phyloP scores from a whole-genome alignment of 2,888 invertebrate genomes.

The Acleris cristana region DNA sequence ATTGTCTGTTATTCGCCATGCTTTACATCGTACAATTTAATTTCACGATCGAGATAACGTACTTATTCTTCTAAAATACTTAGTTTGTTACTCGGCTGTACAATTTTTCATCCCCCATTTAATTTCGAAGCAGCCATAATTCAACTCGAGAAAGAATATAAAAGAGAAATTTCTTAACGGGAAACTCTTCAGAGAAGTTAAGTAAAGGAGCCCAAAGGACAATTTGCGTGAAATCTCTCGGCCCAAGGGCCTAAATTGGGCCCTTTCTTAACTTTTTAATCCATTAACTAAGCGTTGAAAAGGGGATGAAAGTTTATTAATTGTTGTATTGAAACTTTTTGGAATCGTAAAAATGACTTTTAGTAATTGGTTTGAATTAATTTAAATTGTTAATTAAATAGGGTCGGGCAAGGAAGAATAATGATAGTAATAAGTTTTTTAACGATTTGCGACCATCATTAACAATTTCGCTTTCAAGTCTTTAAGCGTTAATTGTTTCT shows the following conservation, averaged over 20 bases:
- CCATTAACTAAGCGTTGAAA: slow-evolving; percentile 36
- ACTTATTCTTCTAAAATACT: slow-evolving; percentile 7
- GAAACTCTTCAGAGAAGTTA: slow-evolving; percentile 27
- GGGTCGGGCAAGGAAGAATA: background rate
- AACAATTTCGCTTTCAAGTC: too few species aligned
- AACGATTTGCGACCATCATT: too few species aligned
- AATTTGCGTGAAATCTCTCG: slow-evolving; percentile 34
- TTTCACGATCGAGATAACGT: slow-evolving; percentile 5
- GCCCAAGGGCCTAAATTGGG: slow-evolving; percentile 18
- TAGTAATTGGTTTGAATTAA: slow-evolving; percentile 22
- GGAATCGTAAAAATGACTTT: slow-evolving; percentile 29
- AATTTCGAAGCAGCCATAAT: slow-evolving; percentile 27
- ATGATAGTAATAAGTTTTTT: background rate
- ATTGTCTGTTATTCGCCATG: too few species aligned
- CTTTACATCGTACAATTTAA: background rate
- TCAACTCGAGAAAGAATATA: slow-evolving; percentile 18
- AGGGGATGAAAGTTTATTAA: slow-evolving; percentile 29
- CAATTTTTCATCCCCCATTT: slow-evolving; percentile 26
- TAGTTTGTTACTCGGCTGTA: slow-evolving; percentile 8
- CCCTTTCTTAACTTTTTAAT: slow-evolving; percentile 37
- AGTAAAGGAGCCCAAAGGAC: slow-evolving; percentile 33
- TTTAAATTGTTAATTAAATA: slow-evolving; percentile 9
- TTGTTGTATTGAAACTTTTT: slow-evolving; percentile 32
- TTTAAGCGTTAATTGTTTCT: too few species aligned
- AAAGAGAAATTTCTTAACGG: slow-evolving; percentile 25